Conservation (phyloP, 1,140 invertebrate genomes). For the Steinernema khuongi region DNA sequence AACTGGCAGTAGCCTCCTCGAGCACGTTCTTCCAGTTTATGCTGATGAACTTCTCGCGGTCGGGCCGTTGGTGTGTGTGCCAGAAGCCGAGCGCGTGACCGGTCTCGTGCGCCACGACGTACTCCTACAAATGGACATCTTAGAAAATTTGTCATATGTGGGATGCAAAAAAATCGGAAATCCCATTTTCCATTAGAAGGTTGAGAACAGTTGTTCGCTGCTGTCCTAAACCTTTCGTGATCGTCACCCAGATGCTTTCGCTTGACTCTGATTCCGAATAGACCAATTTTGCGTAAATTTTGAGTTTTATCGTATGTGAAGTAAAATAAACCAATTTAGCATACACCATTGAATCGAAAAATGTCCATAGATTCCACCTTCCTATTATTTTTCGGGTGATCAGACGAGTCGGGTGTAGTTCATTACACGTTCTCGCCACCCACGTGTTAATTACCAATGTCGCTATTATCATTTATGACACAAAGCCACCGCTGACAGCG, state of each 20-base stretch:
- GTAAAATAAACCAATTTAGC: too few relatives aligned
- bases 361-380: too few relatives aligned
- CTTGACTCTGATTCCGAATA: background rate
- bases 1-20: constrained; percentile 55
- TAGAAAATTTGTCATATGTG: constrained; percentile 22
- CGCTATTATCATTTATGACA: too few relatives aligned
- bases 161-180: background rate
- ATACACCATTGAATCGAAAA: too few relatives aligned
- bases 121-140: constrained; percentile 53
- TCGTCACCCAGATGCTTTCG: background rate
- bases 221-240: background rate
- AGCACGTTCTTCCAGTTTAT: constrained; percentile 59
- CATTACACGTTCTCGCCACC: too few relatives aligned
- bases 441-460: too few relatives aligned
- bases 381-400: too few relatives aligned
- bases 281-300: too few relatives aligned
- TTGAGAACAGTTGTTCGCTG: constrained; percentile 27
- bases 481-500: too few relatives aligned
- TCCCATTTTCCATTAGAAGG: constrained; percentile 20
- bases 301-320: too few relatives aligned
- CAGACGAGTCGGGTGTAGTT: too few relatives aligned
- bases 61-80: constrained; percentile 60
- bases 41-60: constrained; percentile 56
- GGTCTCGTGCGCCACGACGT: constrained; percentile 59
- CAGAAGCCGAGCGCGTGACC: constrained; percentile 60